Evolutionary conservation across 2,888 invertebrate genomes (phyloP).

Genomic region (Papilio demoleus): DNA sequence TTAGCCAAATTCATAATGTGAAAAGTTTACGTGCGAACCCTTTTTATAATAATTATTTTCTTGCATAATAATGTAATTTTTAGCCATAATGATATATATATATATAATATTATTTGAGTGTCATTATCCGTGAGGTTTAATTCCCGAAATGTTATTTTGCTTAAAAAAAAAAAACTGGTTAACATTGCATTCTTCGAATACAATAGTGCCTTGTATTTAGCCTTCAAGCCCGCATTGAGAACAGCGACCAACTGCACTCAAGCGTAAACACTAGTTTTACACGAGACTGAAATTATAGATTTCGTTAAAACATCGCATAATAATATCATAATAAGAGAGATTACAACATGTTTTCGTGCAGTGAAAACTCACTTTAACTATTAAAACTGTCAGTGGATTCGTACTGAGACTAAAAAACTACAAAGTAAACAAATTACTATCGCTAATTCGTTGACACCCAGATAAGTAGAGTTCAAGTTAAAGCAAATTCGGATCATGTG

Average conservation of each 20-base stretch:
- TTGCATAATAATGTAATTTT: too few species aligned
- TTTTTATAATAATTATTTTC: too few species aligned
- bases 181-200: slow-evolving; percentile 3
- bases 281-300: too few species aligned
- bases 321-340: too few species aligned
- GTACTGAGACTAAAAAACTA: slow-evolving; percentile 6
- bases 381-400: slow-evolving; percentile 2
- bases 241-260: background rate
- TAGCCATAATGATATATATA: background rate
- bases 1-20: too few species aligned
- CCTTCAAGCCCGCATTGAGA: background rate
- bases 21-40: too few species aligned
- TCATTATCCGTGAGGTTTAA: background rate
- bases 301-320: too few species aligned
- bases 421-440: slow-evolving; percentile 7
- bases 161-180: slow-evolving; percentile 8
- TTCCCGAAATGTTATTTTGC: background rate
- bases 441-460: slow-evolving; percentile 18
- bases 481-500: slow-evolving; percentile 34
- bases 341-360: too few species aligned
- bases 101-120: background rate
- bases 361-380: too few species aligned
- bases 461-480: slow-evolving; percentile 32
- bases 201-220: background rate
- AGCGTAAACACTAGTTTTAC: background rate